Percentiles rank a stretch among this genome's conserved stretches.
These are phyloP conservation scores for Esox niger DNA, from an alignment of 2,113 vertebrate species.

Conservation along the genomic window DNA sequence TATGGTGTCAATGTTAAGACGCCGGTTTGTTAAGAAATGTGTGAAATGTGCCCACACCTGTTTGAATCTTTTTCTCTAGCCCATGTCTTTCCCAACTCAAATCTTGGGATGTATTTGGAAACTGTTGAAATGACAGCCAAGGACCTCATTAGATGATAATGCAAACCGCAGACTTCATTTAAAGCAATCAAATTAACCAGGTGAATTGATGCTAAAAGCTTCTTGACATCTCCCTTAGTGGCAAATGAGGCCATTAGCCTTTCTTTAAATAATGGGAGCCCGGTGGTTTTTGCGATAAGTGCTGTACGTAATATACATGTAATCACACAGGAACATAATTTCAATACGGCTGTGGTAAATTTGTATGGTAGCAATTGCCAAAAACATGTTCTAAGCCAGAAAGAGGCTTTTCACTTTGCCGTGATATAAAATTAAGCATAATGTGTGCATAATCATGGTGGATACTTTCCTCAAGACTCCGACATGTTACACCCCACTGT, in stretches of 20 bases:
- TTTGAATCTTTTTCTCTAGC: no score
- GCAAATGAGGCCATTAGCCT: no score
- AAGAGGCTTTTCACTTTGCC: no score
- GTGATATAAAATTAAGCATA: no score
- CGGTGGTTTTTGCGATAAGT: not conserved
- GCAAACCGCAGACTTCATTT: constrained; percentile 7
- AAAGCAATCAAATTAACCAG: constrained; percentile 32
- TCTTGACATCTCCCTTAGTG: constrained; percentile 31
- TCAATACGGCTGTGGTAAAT: not conserved
- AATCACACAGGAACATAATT: constrained; percentile 24
- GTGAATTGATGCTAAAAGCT: constrained; percentile 39
- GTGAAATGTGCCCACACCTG: no score
- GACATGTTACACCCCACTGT: not conserved
- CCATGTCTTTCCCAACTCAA: no score
- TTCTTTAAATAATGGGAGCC: not conserved
- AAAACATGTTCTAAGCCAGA: no score
- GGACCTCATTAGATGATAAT: constrained; percentile 23
- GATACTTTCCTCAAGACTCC: not conserved
- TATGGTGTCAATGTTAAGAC: no score
- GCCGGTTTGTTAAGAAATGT: no score
- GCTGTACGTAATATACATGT: constrained; percentile 6
- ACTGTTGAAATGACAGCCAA: constrained; percentile 1
- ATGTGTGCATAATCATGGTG: no score
- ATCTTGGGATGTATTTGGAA: no score
- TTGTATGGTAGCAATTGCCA: no score